These are phyloP conservation scores for Nephrocerus scutellatus DNA, from an alignment of 2,888 invertebrate species.

Conservation along the genomic window DNA sequence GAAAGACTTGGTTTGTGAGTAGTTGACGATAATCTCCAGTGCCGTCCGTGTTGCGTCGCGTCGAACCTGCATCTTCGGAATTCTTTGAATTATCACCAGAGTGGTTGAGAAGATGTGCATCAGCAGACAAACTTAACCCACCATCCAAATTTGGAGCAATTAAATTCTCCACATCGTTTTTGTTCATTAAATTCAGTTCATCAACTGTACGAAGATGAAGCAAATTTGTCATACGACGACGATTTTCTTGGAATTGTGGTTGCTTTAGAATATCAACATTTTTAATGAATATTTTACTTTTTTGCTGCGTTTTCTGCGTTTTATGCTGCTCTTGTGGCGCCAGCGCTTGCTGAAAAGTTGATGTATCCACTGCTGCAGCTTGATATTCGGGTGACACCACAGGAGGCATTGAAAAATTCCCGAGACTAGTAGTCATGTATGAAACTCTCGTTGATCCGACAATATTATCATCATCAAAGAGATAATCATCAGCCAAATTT, in stretches of 20 bases:
- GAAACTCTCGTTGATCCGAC: too few species aligned
- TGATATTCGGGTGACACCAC: conserved; percentile 2
- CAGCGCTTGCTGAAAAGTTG: neutral
- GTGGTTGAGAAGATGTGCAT: neutral
- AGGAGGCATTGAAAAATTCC: too few species aligned
- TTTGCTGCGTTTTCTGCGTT: too few species aligned
- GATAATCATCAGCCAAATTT: too few species aligned
- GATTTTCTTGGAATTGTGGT: conserved; percentile 31
- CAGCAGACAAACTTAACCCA: too few species aligned
- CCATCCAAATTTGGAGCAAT: conserved; percentile 41
- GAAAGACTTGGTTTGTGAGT: too few species aligned
- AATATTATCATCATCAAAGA: too few species aligned
- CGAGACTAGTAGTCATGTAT: too few species aligned
- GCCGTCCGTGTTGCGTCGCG: too few species aligned
- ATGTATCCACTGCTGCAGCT: neutral
- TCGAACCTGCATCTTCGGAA: conserved; percentile 6
- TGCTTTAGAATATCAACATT: conserved; percentile 40
- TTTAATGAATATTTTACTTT: conserved; percentile 42
- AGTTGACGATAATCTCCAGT: too few species aligned
- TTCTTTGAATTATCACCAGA: conserved; percentile 2
- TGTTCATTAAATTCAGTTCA: conserved; percentile 45
- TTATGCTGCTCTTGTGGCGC: too few species aligned
- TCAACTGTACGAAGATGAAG: conserved; percentile 46
- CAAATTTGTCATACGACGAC: conserved; percentile 32
- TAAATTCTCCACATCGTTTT: conserved; percentile 43